These are phyloP conservation scores for Zoanthus solanderi DNA, from an alignment of 92 coral and sea anemone genomes.

Conservation along the genomic window DNA sequence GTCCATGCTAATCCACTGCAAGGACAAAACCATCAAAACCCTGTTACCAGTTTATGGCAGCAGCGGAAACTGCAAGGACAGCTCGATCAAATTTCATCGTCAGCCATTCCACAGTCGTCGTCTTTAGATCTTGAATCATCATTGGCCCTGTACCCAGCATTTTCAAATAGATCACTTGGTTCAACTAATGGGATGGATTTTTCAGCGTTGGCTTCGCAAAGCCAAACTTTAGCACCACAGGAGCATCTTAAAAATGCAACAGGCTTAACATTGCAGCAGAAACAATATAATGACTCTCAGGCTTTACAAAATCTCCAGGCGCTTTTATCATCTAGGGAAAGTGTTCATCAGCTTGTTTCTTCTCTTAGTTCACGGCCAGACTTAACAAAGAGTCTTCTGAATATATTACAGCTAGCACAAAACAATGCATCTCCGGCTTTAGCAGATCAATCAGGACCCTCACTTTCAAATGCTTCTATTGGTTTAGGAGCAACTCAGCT, in stretches of 20 bases:
- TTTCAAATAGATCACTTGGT: conserved; percentile 1
- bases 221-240: neutral
- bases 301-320: conserved; percentile 29
- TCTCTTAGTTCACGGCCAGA: conserved; percentile 34
- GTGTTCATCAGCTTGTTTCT: conserved; percentile 36
- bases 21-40: neutral
- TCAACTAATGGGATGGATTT: neutral
- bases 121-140: neutral
- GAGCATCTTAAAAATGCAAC: neutral
- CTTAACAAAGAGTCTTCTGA: conserved; percentile 27
- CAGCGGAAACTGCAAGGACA: conserved; percentile 9
- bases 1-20: neutral
- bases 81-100: neutral
- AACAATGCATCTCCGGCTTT: neutral
- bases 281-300: conserved; percentile 21
- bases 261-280: neutral
- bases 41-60: conserved; percentile 2
- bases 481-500: neutral
- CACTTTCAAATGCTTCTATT: neutral
- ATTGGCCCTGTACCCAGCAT: neutral
- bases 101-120: neutral
- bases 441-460: neutral
- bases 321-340: conserved; percentile 30
- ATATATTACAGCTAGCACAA: conserved; percentile 19
- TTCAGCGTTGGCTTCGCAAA: neutral